These are phyloP conservation scores for Ochotona curzoniae DNA, from an alignment of 2,113 vertebrate species.

Conservation along the genomic window DNA sequence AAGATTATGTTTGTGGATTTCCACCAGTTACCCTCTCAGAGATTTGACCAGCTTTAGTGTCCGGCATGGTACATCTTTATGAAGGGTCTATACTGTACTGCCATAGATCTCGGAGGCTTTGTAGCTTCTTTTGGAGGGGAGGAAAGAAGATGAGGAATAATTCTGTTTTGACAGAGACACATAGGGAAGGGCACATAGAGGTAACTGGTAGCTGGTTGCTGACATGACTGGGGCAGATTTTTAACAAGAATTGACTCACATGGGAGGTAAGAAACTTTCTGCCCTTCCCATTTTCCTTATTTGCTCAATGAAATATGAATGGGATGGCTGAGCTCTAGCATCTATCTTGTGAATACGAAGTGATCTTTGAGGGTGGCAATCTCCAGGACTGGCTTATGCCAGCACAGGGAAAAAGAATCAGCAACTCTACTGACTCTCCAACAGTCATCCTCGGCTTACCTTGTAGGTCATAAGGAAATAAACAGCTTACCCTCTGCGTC, in stretches of 20 bases:
- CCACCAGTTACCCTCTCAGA: not conserved
- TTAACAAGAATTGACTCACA: not conserved
- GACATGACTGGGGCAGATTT: not conserved
- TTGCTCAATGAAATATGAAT: not conserved
- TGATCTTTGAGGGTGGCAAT: constrained; percentile 11
- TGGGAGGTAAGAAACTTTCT: not conserved
- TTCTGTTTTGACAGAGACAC: not conserved
- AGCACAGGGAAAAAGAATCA: not conserved
- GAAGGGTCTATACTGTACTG: not conserved
- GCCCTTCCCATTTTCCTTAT: not conserved
- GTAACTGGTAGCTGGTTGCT: not conserved
- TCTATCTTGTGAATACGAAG: not conserved
- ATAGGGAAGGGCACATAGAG: not conserved
- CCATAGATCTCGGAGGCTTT: not conserved
- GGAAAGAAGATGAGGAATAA: not conserved
- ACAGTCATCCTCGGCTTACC: not conserved
- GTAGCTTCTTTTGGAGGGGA: not conserved
- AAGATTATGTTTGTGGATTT: not conserved
- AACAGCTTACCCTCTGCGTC: not conserved
- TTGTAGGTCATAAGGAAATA: not conserved
- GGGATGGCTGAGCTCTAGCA: not conserved
- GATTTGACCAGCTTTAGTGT: not conserved
- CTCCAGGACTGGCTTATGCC: not conserved
- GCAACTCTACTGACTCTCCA: not conserved
- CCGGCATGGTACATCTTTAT: not conserved